Evolutionary conservation across 2,113 vertebrate genomes (phyloP).

Genomic region (Oryzias melastigma): DNA sequence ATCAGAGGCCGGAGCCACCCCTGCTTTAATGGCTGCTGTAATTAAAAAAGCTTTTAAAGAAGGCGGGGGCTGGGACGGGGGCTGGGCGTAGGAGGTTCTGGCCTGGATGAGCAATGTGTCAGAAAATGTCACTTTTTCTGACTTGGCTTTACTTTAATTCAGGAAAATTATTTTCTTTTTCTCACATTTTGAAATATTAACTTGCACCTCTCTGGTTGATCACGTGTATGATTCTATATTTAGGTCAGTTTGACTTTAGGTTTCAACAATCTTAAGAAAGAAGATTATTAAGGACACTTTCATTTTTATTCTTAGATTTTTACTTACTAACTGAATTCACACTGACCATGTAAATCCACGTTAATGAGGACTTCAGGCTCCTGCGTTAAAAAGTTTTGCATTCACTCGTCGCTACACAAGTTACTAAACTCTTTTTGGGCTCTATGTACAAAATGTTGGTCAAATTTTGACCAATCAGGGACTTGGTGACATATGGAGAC

Average conservation of each 20-base stretch:
- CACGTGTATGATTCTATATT: not conserved
- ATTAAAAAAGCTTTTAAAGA: slow-evolving; percentile 83
- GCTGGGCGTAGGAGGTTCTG: slow-evolving; percentile 32
- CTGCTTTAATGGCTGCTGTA: slow-evolving; percentile 72
- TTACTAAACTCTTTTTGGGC: no score
- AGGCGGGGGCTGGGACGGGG: slow-evolving; percentile 62
- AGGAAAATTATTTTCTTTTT: not conserved
- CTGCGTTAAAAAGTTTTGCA: no score
- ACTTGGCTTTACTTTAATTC: not conserved
- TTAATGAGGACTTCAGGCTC: no score
- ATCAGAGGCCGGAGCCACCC: slow-evolving; percentile 49
- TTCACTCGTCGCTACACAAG: no score
- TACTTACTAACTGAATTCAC: no score
- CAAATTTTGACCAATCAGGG: no score
- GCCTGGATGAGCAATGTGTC: slow-evolving; percentile 16
- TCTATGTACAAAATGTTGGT: no score
- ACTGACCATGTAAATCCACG: no score
- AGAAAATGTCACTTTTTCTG: slow-evolving; percentile 13
- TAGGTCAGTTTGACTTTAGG: not conserved
- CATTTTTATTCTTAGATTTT: no score
- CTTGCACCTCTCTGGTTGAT: not conserved
- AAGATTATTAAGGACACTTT: no score
- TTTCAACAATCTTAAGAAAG: not conserved
- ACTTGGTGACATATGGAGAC: no score
- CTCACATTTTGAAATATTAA: slow-evolving; percentile 4